Conservation (phyloP, 2,888 invertebrate genomes). For the Kuschelorhynchus macadamiae region DNA sequence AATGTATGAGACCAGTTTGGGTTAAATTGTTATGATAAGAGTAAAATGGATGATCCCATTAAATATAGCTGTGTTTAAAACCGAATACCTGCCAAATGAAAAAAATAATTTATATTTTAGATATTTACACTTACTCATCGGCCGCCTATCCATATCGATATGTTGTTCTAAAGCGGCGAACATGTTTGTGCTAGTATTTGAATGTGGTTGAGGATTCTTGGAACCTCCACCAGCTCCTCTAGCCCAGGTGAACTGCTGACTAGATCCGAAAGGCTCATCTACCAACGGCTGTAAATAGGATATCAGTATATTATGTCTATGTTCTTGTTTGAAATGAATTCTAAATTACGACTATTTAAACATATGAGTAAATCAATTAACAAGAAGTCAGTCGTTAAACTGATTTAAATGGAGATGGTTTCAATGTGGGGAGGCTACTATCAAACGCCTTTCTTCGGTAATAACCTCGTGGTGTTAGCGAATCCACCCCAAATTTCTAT, state of each 20-base stretch:
- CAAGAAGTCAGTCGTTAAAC: too few relatives aligned
- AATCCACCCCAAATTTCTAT: conserved; percentile 55
- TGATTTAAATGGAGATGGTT: too few relatives aligned
- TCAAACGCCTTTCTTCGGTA: conserved; percentile 61
- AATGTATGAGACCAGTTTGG: too few relatives aligned
- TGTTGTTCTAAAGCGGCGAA: conserved; percentile 68
- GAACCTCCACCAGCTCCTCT: conserved; percentile 66
- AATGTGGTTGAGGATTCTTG: conserved; percentile 52
- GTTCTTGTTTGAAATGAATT: too few relatives aligned
- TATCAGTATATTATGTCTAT: conserved; percentile 39
- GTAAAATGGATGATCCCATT: too few relatives aligned
- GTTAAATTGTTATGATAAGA: too few relatives aligned
- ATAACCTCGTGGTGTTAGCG: conserved; percentile 60
- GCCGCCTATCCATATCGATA: conserved; percentile 64
- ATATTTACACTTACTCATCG: conserved; percentile 53
- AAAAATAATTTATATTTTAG: too few relatives aligned
- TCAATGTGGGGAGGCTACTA: conserved; percentile 61
- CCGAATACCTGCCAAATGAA: too few relatives aligned
- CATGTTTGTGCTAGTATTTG: conserved; percentile 66
- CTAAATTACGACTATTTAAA: too few relatives aligned
- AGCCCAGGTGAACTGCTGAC: conserved; percentile 65
- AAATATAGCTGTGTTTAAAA: too few relatives aligned
- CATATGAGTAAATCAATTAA: too few relatives aligned
- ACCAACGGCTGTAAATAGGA: conserved; percentile 54
- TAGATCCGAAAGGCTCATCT: conserved; percentile 69